Percentiles rank a stretch among this genome's conserved stretches.
These are phyloP conservation scores for Dolichomitus sp. DNA, from an alignment of 2,888 invertebrate genomes.

Conservation along the genomic window DNA sequence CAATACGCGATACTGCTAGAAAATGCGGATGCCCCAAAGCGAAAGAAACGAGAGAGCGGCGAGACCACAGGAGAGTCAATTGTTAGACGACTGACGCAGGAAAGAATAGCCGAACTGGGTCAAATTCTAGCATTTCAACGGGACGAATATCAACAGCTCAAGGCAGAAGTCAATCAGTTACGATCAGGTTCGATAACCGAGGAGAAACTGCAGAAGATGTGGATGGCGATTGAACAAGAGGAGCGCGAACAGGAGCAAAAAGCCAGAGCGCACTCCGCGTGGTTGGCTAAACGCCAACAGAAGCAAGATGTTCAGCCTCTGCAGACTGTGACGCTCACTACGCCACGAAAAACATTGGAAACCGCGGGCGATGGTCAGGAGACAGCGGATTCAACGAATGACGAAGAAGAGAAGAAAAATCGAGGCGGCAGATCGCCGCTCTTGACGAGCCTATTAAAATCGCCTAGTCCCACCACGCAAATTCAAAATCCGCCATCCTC, in stretches of 20 bases:
- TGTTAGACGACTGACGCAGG: slow-evolving; percentile 91
- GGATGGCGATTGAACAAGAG: slow-evolving; percentile 91
- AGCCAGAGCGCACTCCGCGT: slow-evolving; percentile 86
- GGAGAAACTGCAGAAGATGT: slow-evolving; percentile 92
- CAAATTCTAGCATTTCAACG: slow-evolving; percentile 91
- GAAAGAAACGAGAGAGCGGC: slow-evolving; percentile 92
- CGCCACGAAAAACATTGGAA: slow-evolving; percentile 76
- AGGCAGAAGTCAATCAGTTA: slow-evolving; percentile 89
- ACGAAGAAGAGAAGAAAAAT: slow-evolving; percentile 81
- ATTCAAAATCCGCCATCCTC: slow-evolving; percentile 82
- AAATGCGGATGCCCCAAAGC: slow-evolving; percentile 94
- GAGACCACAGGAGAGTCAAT: slow-evolving; percentile 94
- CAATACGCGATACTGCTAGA: slow-evolving; percentile 95
- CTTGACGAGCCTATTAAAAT: slow-evolving; percentile 94
- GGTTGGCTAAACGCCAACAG: slow-evolving; percentile 81
- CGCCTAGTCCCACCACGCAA: slow-evolving; percentile 87
- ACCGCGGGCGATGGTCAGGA: slow-evolving; percentile 71
- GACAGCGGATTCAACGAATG: slow-evolving; percentile 75
- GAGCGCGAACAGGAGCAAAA: slow-evolving; percentile 91
- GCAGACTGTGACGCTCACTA: slow-evolving; percentile 63
- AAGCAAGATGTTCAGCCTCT: slow-evolving; percentile 77
- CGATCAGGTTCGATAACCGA: slow-evolving; percentile 89
- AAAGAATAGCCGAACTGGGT: slow-evolving; percentile 93
- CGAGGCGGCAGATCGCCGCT: slow-evolving; percentile 88
- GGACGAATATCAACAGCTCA: slow-evolving; percentile 91